Evolutionary conservation across 1,140 invertebrate species (phyloP), one percentile per base, ranked within the genome.

Genomic region (Adoxophyes honmai): DNA sequence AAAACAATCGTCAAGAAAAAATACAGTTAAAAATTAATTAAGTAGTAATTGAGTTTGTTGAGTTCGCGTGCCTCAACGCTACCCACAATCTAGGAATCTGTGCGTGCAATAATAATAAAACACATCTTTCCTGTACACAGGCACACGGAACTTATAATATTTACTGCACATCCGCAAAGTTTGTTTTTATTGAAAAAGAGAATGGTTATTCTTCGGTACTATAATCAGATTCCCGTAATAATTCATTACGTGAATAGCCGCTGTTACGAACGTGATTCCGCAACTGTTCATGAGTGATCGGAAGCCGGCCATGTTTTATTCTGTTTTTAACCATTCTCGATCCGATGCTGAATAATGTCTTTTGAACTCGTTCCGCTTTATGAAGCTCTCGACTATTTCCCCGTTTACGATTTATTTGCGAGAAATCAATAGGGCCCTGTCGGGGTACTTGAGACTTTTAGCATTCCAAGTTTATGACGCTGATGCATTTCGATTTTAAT

Each of bases 261-360:
- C 21, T 9, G 11, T 48, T 48, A 48, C 10, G 18, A 48, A 48
- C 18, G 42, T 48, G 28, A 21, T 48, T 48, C 42, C 42, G 21
- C 42, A 11, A 42, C 42, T 48, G 18, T 14, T 21, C 42, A 33
- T 33, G 42, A 28, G 18, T 28, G 18, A 28, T 28, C 42, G 42
- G 10, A 48, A 8, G 42, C 18, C 21, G 11, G 36, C 10, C 0
- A 48, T 33, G 42, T 11, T 48, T 48, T 44, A 37, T 74, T 66
- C 61, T 53, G 60, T 72, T 71, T 72, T 72, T 66, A 72, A 78
- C 62, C 56, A 70, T 36, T 35, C 52, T 56, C 55, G 63, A 68
- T 70, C 58, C 69, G 66, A 77, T 80, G 69, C 66, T 68, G 73
- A 73, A 76, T 75, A 75, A 75, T 75, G 70, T 81, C 72, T 75